phyloP scores from a whole-genome alignment of 2,888 invertebrate species.

The Achlya flavicornis region DNA sequence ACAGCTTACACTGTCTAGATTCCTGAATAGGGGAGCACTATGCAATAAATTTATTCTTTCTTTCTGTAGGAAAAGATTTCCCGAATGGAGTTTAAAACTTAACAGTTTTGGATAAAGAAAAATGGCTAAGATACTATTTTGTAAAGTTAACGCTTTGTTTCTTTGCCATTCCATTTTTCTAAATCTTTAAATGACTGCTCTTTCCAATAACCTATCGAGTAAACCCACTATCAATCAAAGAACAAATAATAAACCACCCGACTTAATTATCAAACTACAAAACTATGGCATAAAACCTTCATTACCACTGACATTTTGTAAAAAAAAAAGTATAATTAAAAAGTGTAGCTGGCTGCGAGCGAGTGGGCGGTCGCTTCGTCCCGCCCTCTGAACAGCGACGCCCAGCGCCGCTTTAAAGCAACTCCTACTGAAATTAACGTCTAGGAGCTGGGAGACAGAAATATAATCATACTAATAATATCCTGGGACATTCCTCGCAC shows the following conservation, averaged over 20 bases:
- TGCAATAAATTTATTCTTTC: too few species aligned
- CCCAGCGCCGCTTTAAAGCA: slow-evolving; percentile 74
- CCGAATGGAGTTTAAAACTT: too few species aligned
- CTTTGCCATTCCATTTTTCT: too few species aligned
- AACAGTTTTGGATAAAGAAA: too few species aligned
- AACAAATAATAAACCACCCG: not conserved
- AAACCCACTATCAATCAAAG: not conserved
- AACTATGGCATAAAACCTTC: slow-evolving; percentile 5
- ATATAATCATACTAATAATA: not conserved
- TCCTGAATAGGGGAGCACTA: too few species aligned
- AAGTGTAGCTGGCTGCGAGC: slow-evolving; percentile 31
- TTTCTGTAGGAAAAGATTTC: too few species aligned
- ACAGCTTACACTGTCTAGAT: too few species aligned
- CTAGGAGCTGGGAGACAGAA: not conserved
- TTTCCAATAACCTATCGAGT: not conserved
- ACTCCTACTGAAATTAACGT: slow-evolving; percentile 55
- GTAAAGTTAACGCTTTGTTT: too few species aligned
- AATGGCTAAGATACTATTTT: too few species aligned
- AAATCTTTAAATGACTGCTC: too few species aligned
- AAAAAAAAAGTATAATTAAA: slow-evolving; percentile 46
- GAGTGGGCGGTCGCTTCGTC: slow-evolving; percentile 53
- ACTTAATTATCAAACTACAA: not conserved
- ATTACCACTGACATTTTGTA: slow-evolving; percentile 20
- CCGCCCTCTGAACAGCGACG: slow-evolving; percentile 75
- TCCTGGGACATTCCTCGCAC: too few species aligned